Evolutionary conservation across 2,113 vertebrate species (phyloP), one percentile per base, ranked within the genome.

Genomic region (Rallus limicola): DNA sequence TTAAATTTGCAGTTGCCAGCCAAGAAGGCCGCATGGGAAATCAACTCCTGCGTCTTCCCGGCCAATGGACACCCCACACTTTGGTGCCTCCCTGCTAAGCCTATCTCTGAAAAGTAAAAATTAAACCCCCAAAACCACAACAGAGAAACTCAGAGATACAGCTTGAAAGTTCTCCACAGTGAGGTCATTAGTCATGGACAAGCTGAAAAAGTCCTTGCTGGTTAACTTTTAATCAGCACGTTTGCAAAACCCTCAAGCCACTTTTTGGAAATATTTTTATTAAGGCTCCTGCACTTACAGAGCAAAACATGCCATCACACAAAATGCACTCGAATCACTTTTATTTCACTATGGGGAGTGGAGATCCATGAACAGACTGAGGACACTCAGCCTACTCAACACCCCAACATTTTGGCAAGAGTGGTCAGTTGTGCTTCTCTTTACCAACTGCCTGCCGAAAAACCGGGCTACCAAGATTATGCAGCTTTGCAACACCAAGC

Each of bases 101-200:
- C 64, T 59, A 16, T 63, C 80, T 78, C 69, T 19, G 46, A 82
- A 75, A 92, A 77, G 34, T 28, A 38, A 75, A 88, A 90, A 64
- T 12, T 31, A 85, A 86, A 90, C 15, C 29, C 6, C 2, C 6
- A 10, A 79, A 25, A 29, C 1, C 25, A 59, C 71, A 81, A 42
- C 9, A 7, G 69, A 58, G 20, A 80, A 28, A 77, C 10, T 4
- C 12, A 70, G 13, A 53, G 16, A 75, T 31, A 58, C 5, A 83
- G 28, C 36, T 38, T 56, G 33, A 86, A 91, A 69, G 31, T 29
- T 89, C 56, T 78, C 40, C 34, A 16, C 76, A 85, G 38, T 38
- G 23, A 82, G 7, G 33, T 25, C 60, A 69, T 58, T 25, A 83
- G 28, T 46, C 56, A 78, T 2, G 10, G 36, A 55, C 9, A 67